Percentiles rank a stretch among this genome's conserved stretches.
phyloP scores from a whole-genome alignment of 1,140 invertebrate species.

The Drosophila watanabei region DNA sequence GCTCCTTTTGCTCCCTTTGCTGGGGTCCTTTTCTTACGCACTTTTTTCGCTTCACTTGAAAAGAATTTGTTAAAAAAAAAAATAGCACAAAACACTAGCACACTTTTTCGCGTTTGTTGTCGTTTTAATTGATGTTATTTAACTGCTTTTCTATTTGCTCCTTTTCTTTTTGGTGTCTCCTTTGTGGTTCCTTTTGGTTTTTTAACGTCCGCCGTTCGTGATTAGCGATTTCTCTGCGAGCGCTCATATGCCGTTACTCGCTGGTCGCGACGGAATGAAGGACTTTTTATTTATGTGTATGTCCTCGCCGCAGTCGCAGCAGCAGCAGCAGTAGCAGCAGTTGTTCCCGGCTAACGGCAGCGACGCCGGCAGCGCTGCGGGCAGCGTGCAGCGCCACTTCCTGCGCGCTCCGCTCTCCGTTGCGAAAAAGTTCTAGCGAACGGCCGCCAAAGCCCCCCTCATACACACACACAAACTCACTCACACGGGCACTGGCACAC shows the following conservation, averaged over 20 bases:
- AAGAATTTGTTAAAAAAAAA: slow-evolving; percentile 63
- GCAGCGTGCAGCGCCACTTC: slow-evolving; percentile 37
- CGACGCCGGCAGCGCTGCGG: slow-evolving; percentile 33
- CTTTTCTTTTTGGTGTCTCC: slow-evolving; percentile 18
- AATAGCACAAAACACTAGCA: slow-evolving; percentile 1
- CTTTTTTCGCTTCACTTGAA: slow-evolving; percentile 61
- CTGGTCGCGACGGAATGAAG: slow-evolving; percentile 85
- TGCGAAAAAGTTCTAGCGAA: slow-evolving; percentile 71
- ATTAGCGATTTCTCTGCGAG: slow-evolving; percentile 78
- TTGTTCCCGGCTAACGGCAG: slow-evolving; percentile 22
- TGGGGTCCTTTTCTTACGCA: slow-evolving; percentile 17
- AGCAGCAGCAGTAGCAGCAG: slow-evolving; percentile 28
- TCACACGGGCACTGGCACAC: neutral
- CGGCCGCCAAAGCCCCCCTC: slow-evolving; percentile 51
- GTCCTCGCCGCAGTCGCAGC: slow-evolving; percentile 68
- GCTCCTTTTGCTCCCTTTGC: slow-evolving; percentile 3
- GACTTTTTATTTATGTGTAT: slow-evolving; percentile 86
- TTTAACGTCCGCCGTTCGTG: slow-evolving; percentile 65
- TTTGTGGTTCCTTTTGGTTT: slow-evolving; percentile 31
- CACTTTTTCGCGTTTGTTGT: slow-evolving; percentile 14
- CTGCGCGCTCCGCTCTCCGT: slow-evolving; percentile 27
- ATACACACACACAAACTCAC: slow-evolving; percentile 10
- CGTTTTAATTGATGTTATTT: slow-evolving; percentile 17
- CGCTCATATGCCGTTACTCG: slow-evolving; percentile 83
- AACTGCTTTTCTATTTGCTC: slow-evolving; percentile 17